Conservation (phyloP, 1,140 invertebrate species). For the Ips typographus region DNA sequence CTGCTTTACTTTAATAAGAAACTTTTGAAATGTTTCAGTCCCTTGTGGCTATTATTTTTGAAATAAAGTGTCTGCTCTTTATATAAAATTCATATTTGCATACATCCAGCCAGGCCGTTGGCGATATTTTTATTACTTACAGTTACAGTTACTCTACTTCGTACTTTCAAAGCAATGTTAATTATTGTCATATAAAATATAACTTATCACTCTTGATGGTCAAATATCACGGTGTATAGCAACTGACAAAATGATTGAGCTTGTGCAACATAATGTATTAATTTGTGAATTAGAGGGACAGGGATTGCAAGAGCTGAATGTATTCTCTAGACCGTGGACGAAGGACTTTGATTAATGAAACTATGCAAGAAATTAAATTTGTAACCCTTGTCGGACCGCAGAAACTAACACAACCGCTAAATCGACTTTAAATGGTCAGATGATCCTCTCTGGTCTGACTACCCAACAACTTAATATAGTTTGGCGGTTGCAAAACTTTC, state of each 20-base stretch:
- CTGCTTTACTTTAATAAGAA: slow-evolving; percentile 6
- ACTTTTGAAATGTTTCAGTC: slow-evolving; percentile 8
- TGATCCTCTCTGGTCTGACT: slow-evolving; percentile 16
- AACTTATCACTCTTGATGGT: slow-evolving; percentile 12
- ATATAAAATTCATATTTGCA: slow-evolving; percentile 8
- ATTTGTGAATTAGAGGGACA: slow-evolving; percentile 31
- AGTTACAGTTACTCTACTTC: too few relatives aligned
- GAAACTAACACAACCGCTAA: slow-evolving; percentile 23
- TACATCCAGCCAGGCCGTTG: background rate
- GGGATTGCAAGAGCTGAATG: slow-evolving; percentile 23
- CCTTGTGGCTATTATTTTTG: slow-evolving; percentile 15
- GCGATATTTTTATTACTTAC: background rate
- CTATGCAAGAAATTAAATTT: slow-evolving; percentile 28
- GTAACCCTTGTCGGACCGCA: slow-evolving; percentile 20
- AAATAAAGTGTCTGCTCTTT: slow-evolving; percentile 15
- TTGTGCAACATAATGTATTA: slow-evolving; percentile 25
- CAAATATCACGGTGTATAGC: slow-evolving; percentile 26
- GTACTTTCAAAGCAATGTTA: too few relatives aligned
- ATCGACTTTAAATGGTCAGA: slow-evolving; percentile 19
- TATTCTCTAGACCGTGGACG: slow-evolving; percentile 18
- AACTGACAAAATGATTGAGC: slow-evolving; percentile 26
- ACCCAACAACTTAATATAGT: background rate
- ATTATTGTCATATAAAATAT: background rate
- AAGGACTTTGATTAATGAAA: slow-evolving; percentile 29
- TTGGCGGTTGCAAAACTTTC: too few relatives aligned